Base-by-base conservation (phyloP, 1,140 invertebrate species). In the Homarus americanus region DNA sequence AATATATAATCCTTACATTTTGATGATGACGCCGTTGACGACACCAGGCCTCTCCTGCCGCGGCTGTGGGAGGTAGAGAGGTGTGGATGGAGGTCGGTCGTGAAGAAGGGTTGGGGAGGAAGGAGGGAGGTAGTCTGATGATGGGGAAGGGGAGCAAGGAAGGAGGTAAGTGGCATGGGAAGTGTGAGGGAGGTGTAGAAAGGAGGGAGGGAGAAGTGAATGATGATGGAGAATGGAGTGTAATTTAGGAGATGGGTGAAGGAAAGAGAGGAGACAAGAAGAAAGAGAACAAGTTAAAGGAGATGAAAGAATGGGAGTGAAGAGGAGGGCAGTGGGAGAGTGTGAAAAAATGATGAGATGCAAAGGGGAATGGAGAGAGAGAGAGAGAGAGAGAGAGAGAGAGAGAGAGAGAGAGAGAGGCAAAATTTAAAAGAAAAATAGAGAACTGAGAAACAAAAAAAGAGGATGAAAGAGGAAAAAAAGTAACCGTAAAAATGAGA, bases 1-100 rank as follows among this genome's bases (percentile, higher is more conserved):
- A 83, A 83, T 36, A 66, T 83, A 83, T 83, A 82, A 82, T 53
- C 32, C 79, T 15, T 58, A 20, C 79, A 82, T 28, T 82, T 82
- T 53, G 79, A 82, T 82, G 40, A 44, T n/a, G n/a, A n/a, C n/a
- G 40, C 38, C 32, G 49, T 28, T 38, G 79, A 63, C 49, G 53
- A 82, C 28, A 82, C 49, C 79, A 82, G 79, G 79, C 79, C 79
- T 82, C 49, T 53, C 28, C 24, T 20, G 79, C 32, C 38, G 32
- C 9, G n/a, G 34, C 5, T 10, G 38, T 28, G 58, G 24, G 58
- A 36, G 12, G 58, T 34, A 38, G 38, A 17, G 58, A 3, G 32
- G 17, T 24, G 28, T 3, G 24, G 4, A 5, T 1, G 36, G 38
- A 20, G 34, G 28, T 20, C 20, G 4, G 20, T 5, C 2, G 0